Evolutionary conservation across 2,113 vertebrate genomes (phyloP).

Genomic region (Pelodiscus sinensis): DNA sequence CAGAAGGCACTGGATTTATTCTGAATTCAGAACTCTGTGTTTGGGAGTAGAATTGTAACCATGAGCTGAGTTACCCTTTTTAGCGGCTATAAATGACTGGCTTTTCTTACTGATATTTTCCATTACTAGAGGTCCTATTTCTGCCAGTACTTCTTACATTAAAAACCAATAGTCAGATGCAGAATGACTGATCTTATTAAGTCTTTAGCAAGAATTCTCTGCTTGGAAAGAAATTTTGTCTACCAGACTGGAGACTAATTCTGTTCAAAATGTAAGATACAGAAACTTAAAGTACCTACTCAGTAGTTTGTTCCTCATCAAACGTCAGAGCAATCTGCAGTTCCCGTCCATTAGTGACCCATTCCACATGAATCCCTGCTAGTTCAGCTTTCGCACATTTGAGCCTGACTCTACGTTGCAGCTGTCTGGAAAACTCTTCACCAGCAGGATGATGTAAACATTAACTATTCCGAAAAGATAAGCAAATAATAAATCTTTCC

Average conservation of each 20-base stretch:
- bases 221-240: background rate
- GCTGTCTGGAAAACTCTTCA: conserved; percentile 20
- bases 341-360: background rate
- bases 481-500: conserved; percentile 66
- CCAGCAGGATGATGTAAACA: conserved; percentile 52
- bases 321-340: rapidly evolving
- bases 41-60: background rate
- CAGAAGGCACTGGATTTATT: background rate
- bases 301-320: background rate
- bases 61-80: background rate
- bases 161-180: background rate
- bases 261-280: rapidly evolving
- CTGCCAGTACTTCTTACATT: background rate
- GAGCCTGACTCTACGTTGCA: background rate
- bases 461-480: conserved; percentile 66
- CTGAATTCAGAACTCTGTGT: background rate
- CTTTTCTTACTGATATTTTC: background rate
- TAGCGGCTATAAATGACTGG: background rate
- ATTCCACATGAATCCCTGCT: background rate
- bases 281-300: background rate
- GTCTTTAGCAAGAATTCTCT: rapidly evolving
- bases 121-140: background rate
- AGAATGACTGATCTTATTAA: background rate
- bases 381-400: background rate
- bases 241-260: background rate